Base-by-base conservation (phyloP, 2,888 invertebrate species). In the Cantharis lateralis region DNA sequence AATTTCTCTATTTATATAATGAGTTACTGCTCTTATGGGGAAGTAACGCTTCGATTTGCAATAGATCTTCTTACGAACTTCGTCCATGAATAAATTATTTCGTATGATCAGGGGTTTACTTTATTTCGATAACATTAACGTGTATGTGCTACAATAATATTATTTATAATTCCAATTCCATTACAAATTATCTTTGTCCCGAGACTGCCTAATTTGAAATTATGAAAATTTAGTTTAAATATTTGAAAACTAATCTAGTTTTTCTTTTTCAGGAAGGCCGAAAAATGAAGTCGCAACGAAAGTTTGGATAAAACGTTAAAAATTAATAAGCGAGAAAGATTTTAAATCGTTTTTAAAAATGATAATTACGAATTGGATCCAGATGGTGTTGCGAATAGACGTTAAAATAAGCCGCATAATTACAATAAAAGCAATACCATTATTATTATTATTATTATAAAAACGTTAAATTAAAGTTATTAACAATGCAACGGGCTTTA, bases 401-500 rank as follows among this genome's bases (percentile, higher is more conserved):
- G 48, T 48, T 48, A 48, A 48, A 48, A 48, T 48, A 48, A 48
- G 7, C n/a, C 48, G 48, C 7, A 48, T n/a, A 48, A 48, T 48
- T 48, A 48, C 48, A 48, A n/a, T 48, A 48, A 48, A 48, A 48
- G 48, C 48, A n/a, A 48, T 48, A 48, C n/a, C n/a, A n/a, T 48
- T 48, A 48, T 48, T 48, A 48, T 48, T 13, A 48, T 48, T 13
- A 32, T 32, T 7, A 48, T 48, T n/a, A 48, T 48, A n/a, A 48
- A 32, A n/a, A 48, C 48, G 48, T 48, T n/a, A 48, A 48, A 48
- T 48, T 48, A 7, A 48, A 48, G n/a, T n/a, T 48, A 48, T 48
- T 48, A n/a, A 48, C 48, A 78, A 86, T 86, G 86, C 85, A 86
- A 78, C 82, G 86, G 63, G 82, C 85, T 73, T 75, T 85, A 71